These are phyloP conservation scores for Nemurella pictetii DNA, from an alignment of 2,888 invertebrate species.

Conservation along the genomic window DNA sequence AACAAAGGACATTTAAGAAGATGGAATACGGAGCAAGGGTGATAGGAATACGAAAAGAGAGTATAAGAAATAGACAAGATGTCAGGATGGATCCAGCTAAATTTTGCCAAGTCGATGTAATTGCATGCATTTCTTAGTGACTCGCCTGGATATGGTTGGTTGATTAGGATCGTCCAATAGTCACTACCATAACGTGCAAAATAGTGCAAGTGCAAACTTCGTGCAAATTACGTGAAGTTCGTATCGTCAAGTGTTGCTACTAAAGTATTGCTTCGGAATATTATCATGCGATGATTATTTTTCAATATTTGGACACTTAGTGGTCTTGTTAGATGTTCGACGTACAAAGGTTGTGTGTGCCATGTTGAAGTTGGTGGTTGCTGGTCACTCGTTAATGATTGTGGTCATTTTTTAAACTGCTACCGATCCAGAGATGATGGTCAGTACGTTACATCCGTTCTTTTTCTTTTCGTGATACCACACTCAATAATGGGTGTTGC, in stretches of 20 bases:
- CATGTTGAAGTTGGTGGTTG: slow-evolving; percentile 15
- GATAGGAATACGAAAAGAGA: background rate
- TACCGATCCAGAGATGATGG: background rate
- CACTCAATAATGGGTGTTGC: background rate
- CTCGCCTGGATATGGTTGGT: too few species aligned
- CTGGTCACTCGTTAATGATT: background rate
- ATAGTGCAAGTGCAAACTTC: too few species aligned
- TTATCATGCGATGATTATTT: background rate
- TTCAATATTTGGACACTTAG: background rate
- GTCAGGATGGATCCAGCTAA: too few species aligned
- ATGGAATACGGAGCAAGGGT: background rate
- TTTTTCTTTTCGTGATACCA: background rate
- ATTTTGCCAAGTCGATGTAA: too few species aligned
- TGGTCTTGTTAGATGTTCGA: background rate
- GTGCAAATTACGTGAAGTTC: too few species aligned
- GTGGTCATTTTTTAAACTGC: slow-evolving; percentile 22
- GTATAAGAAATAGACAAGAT: background rate
- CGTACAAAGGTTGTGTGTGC: background rate
- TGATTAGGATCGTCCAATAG: too few species aligned
- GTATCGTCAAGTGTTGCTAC: too few species aligned
- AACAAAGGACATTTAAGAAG: slow-evolving; percentile 19
- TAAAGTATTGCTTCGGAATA: too few species aligned
- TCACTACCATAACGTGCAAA: too few species aligned
- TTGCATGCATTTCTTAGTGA: too few species aligned
- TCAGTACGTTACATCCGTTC: background rate